A percentile compares a stretch with the other conserved stretches of the same genome.
Conservation (phyloP, 2,888 invertebrate genomes). For the Thelaira solivaga region DNA sequence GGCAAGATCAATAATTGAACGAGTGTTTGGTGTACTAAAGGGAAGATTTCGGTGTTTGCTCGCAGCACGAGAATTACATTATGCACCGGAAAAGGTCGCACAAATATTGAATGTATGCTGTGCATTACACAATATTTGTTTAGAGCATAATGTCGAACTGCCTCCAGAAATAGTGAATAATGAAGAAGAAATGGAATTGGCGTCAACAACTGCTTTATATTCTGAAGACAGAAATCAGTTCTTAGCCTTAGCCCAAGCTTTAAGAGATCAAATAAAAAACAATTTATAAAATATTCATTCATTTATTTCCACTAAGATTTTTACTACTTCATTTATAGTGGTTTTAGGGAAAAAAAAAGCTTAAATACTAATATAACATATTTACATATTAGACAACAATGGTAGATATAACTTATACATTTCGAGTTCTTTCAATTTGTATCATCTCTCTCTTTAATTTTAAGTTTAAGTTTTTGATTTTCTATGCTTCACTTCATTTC, state of each 20-base stretch:
- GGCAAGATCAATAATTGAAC: background rate
- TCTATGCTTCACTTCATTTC: no score
- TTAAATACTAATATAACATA: background rate
- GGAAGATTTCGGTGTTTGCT: background rate
- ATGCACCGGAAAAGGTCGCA: background rate
- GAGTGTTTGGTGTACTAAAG: background rate
- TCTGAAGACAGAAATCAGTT: conserved; percentile 14
- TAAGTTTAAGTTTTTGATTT: no score
- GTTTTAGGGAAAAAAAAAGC: background rate
- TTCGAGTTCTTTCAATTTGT: background rate
- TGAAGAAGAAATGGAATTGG: conserved; percentile 20
- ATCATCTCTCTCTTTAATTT: background rate
- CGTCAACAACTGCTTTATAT: conserved; percentile 4
- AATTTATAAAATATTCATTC: no score
- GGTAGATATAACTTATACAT: no score
- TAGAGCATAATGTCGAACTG: background rate
- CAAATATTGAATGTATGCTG: background rate
- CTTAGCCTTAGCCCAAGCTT: conserved; percentile 7
- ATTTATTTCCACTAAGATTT: no score
- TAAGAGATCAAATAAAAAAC: background rate
- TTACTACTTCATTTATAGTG: background rate
- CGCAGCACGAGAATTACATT: background rate
- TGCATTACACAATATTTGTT: background rate
- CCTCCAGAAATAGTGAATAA: conserved; percentile 1
- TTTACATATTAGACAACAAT: background rate